A percentile compares a stretch with the other conserved stretches of the same genome.
Conservation (phyloP, 1,140 invertebrate species). For the Zaprionus inermis region DNA sequence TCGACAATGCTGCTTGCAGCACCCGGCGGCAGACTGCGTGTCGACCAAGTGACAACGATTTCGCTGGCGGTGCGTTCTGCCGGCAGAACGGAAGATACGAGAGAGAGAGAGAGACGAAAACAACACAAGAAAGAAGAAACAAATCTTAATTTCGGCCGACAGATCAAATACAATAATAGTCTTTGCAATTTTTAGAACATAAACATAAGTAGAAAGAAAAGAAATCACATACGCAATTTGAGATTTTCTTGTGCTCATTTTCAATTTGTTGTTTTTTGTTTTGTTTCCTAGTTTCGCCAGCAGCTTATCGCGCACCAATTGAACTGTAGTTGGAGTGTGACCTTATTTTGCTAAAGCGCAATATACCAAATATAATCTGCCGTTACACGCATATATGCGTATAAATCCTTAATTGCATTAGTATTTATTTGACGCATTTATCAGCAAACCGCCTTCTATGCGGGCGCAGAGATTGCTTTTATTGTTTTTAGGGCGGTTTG, state of each 20-base stretch:
- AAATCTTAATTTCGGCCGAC: slow-evolving; percentile 37
- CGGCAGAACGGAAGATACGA: slow-evolving; percentile 2
- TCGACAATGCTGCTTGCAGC: slow-evolving; percentile 85
- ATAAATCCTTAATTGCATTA: background rate
- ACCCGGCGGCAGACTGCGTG: slow-evolving; percentile 89
- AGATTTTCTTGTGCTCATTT: slow-evolving; percentile 37
- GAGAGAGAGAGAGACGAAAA: slow-evolving; percentile 38
- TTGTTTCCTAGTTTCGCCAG: too few species aligned
- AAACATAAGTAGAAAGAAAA: background rate
- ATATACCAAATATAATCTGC: slow-evolving; percentile 1
- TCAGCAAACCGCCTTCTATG: slow-evolving; percentile 12
- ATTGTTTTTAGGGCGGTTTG: slow-evolving; percentile 13
- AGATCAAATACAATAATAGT: background rate
- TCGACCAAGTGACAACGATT: slow-evolving; percentile 96
- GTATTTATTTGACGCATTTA: background rate
- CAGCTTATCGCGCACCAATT: slow-evolving; percentile 55
- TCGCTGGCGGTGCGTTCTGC: slow-evolving; percentile 84
- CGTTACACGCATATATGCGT: background rate
- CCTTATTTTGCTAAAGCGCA: slow-evolving; percentile 17
- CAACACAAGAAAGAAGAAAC: slow-evolving; percentile 51
- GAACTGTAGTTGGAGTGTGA: slow-evolving; percentile 28
- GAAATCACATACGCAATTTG: background rate
- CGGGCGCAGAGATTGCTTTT: background rate
- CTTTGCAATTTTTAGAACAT: background rate
- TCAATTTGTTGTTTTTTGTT: slow-evolving; percentile 50